A percentile compares a stretch with the other conserved stretches of the same genome.
phyloP scores from a whole-genome alignment of 2,888 invertebrate genomes.

The Arenicola marina region DNA sequence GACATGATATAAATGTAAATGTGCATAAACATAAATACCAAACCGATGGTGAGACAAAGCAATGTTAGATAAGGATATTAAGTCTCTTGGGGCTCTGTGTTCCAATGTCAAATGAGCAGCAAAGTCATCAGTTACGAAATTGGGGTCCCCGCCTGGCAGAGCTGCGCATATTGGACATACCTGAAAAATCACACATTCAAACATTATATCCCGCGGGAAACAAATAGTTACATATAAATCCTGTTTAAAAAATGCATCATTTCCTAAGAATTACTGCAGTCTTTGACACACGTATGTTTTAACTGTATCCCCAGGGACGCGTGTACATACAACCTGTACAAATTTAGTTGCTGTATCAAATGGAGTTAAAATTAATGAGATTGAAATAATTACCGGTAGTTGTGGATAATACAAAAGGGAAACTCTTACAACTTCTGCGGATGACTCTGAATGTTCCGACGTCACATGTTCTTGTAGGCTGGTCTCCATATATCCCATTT shows the following conservation, averaged over 20 bases:
- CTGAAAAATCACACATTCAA: no score
- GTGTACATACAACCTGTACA: no score
- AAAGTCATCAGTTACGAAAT: constrained; percentile 97
- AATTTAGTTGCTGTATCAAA: no score
- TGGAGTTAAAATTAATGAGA: no score
- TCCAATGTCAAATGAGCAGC: constrained; percentile 93
- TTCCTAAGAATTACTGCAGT: no score
- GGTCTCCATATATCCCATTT: constrained; percentile 93
- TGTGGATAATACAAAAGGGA: no score
- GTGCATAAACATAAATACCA: neutral
- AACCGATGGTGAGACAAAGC: neutral
- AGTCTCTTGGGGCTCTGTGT: constrained; percentile 75
- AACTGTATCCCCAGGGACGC: no score
- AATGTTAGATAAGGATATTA: constrained; percentile 65
- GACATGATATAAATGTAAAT: neutral
- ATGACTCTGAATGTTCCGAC: constrained; percentile 86
- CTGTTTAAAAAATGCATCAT: no score
- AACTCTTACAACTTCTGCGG: constrained; percentile 85
- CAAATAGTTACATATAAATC: no score
- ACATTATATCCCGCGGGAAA: no score
- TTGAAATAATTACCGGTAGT: no score
- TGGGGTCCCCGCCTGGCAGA: constrained; percentile 94
- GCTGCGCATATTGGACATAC: constrained; percentile 98
- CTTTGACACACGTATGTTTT: no score
- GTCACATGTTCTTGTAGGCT: constrained; percentile 75